Base-by-base conservation (phyloP, 2,113 vertebrate species). In the Sphaerodactylus townsendi region DNA sequence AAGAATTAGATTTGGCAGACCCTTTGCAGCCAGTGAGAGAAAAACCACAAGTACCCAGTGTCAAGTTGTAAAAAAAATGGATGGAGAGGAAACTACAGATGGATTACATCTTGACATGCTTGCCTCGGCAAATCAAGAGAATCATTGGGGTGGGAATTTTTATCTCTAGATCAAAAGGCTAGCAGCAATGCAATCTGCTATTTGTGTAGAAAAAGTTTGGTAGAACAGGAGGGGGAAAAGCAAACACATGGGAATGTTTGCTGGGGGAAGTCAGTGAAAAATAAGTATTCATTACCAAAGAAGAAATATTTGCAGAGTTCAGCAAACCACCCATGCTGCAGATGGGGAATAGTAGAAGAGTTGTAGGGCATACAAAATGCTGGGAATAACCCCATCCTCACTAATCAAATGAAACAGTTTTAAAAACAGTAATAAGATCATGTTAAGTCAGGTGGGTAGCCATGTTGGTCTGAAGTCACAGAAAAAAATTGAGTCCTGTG, bases 121-220 rank as follows among this genome's bases (percentile, higher is more conserved):
- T 86, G 81, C 66, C 37, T 50, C 48, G 25, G 46, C 41, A 92
- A 88, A 91, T 72, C 82, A 89, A 85, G 64, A 88, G 33, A 90
- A 76, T 82, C n/a, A 37, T 70, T 90, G 79, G 3, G 82, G 30
- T 82, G 64, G 77, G 89, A 83, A 83, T 89, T 93, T 93, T 94
- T 92, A 79, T 92, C 87, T 91, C 81, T 82, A 77, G 81, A 93
- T 93, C 90, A 93, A 91, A 88, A 90, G 46, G 77, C 86, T 84
- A 17, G 0, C n/a, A 89, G 76, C 19, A 91, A 78, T 85, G 48
- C 62, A 92, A 79, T 79, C 91, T 92, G 89, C 73, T 89, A 81
- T 89, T 93, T 91, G 53, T 65, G 33, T 13, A 76, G 41, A 48
- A 86, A 93, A 87, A 88, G 28, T 76, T 56, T 72, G 89, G 76